Evolutionary conservation across 2,888 invertebrate species (phyloP).

Genomic region (Orchesellides sinensis): DNA sequence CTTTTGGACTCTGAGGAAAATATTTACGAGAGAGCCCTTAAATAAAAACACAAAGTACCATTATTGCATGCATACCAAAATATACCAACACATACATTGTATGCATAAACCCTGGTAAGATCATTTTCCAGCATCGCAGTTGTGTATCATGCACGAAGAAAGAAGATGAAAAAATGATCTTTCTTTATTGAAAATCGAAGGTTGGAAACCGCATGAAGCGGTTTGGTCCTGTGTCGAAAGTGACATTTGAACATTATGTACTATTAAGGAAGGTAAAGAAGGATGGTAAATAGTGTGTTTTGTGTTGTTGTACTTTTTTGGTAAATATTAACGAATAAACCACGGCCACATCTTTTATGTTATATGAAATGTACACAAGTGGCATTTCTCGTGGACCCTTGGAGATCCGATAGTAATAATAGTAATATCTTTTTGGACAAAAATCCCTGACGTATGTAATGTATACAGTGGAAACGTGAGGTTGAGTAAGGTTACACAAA

Average conservation of each 20-base stretch:
- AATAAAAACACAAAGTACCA: constrained; percentile 20
- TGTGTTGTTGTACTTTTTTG: background rate
- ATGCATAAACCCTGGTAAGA: background rate
- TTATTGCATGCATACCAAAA: background rate
- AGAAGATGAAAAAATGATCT: constrained; percentile 16
- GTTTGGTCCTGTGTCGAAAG: constrained; percentile 46
- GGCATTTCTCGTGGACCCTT: constrained; percentile 33
- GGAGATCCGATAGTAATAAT: constrained; percentile 38
- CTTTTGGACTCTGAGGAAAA: constrained; percentile 44
- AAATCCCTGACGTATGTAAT: background rate
- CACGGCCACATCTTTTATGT: constrained; percentile 30
- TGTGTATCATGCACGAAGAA: background rate
- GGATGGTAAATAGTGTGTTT: constrained; percentile 1
- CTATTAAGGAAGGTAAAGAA: constrained; percentile 9
- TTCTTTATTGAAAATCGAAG: constrained; percentile 55
- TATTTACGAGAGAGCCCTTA: constrained; percentile 52
- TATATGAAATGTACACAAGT: constrained; percentile 34
- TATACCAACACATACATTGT: too few relatives aligned
- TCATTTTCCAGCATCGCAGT: background rate
- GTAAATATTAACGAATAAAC: constrained; percentile 35
- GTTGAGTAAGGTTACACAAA: background rate
- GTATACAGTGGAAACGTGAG: background rate
- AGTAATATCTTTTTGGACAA: constrained; percentile 23
- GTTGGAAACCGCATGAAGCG: constrained; percentile 42
- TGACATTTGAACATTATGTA: constrained; percentile 52